phyloP scores from a whole-genome alignment of 2,888 invertebrate genomes.

The Rhaphigaster nebulosa region DNA sequence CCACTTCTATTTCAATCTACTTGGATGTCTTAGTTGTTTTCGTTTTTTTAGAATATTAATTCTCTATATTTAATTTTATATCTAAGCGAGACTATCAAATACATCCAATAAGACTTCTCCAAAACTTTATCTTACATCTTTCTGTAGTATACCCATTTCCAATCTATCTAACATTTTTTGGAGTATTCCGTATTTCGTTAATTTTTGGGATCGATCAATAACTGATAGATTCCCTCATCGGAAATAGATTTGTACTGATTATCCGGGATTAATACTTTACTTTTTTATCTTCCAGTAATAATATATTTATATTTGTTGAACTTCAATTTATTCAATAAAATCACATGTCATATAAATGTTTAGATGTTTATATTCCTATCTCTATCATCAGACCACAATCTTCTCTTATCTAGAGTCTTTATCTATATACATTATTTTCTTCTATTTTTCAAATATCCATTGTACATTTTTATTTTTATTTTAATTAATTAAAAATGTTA shows the following conservation, averaged over 20 bases:
- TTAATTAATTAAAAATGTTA: too few relatives aligned
- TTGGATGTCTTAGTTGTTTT: neutral
- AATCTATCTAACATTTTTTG: neutral
- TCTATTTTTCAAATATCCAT: too few relatives aligned
- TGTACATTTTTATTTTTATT: too few relatives aligned
- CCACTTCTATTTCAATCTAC: conserved; percentile 46
- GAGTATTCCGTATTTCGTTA: neutral
- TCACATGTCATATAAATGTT: too few relatives aligned
- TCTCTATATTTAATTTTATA: neutral
- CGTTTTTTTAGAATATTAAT: neutral
- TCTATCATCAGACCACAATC: too few relatives aligned
- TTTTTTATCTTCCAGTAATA: neutral
- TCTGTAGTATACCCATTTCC: neutral
- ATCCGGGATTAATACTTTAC: neutral
- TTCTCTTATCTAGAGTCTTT: too few relatives aligned
- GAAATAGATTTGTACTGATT: neutral
- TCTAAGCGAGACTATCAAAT: neutral
- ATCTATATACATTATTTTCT: too few relatives aligned
- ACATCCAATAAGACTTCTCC: neutral
- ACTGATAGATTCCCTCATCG: neutral
- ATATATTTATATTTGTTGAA: neutral
- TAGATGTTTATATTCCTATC: too few relatives aligned
- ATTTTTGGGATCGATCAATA: neutral
- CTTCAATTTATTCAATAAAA: neutral
- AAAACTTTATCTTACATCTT: neutral